Evolutionary conservation across 2,888 invertebrate species (phyloP), one percentile per base, ranked within the genome.

Genomic region (Netelia fuscicornis): DNA sequence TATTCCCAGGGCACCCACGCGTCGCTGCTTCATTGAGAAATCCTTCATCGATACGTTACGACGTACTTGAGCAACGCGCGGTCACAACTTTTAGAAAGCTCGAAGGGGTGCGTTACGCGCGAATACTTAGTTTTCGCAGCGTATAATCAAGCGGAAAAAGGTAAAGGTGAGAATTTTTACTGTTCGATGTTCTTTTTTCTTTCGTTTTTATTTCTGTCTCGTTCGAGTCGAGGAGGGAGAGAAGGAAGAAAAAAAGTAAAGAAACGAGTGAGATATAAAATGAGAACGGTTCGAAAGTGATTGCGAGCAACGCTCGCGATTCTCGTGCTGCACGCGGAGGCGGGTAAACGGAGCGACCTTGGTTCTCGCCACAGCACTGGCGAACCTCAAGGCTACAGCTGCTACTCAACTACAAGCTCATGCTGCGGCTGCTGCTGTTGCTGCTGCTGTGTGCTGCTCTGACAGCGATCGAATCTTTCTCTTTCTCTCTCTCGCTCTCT

Each of bases 321-420:
- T 72, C 86, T 86, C 87, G 85, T 84, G 85, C 87, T 81, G 86
- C 81, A 81, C 87, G 88, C 87, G 87, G 85, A 85, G 85, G 85
- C 85, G 85, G 82, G 90, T 88, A 89, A 90, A 89, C 85, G 86
- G 85, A 79, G 87, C 88, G 91, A 90, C 90, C 90, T 91, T 90
- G 91, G 85, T 90, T 89, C 86, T 87, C 86, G 87, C 87, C 81
- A 81, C 86, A 86, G 87, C 83, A 86, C 65, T 67, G 82, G 85
- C 72, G 70, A 83, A 87, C 90, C 87, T 89, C 89, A 90, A 91
- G 90, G 90, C 91, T 89, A 86, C 88, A 87, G 89, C 83, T 85
- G 80, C 85, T 64, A 25, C 78, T 52, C 56, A 56, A 20, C 62
- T 37, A 77, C 44, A 64, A 25, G 54, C 65, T 72, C 76, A 67